These are phyloP conservation scores for Timandra comae DNA, from an alignment of 2,888 invertebrate genomes.

Conservation along the genomic window DNA sequence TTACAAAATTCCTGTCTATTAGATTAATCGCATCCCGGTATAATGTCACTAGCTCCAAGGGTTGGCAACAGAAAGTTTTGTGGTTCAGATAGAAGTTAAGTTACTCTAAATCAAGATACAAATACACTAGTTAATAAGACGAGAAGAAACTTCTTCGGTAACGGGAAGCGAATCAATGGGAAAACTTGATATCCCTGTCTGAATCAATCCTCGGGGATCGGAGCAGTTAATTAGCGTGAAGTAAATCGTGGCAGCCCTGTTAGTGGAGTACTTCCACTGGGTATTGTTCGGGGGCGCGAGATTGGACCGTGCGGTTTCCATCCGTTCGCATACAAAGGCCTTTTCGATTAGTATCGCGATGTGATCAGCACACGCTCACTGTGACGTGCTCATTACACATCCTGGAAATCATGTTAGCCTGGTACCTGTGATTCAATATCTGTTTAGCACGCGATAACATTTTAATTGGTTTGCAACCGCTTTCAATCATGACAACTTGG, in stretches of 20 bases:
- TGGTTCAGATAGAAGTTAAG: slow-evolving; percentile 1
- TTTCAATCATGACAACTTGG: too few species aligned
- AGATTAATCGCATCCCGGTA: slow-evolving; percentile 24
- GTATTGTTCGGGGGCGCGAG: slow-evolving; percentile 47
- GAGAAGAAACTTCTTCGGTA: slow-evolving; percentile 19
- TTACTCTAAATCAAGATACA: slow-evolving; percentile 7
- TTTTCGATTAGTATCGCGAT: slow-evolving; percentile 55
- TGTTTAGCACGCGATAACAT: slow-evolving; percentile 20
- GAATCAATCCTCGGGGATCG: slow-evolving; percentile 7
- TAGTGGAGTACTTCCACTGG: slow-evolving; percentile 22
- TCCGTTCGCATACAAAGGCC: slow-evolving; percentile 54
- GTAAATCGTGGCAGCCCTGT: slow-evolving; percentile 3
- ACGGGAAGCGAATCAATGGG: slow-evolving; percentile 26
- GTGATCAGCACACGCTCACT: slow-evolving; percentile 37
- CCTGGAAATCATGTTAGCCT: slow-evolving; percentile 26
- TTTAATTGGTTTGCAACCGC: slow-evolving; percentile 6
- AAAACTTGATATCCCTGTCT: slow-evolving; percentile 20
- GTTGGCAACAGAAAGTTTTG: slow-evolving; percentile 15
- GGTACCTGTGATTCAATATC: slow-evolving; percentile 23
- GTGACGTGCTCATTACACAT: slow-evolving; percentile 32
- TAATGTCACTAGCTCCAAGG: slow-evolving; percentile 25
- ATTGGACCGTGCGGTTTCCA: slow-evolving; percentile 57
- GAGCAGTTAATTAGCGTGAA: slow-evolving; percentile 15
- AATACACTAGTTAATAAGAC: slow-evolving; percentile 5
- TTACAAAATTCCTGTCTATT: slow-evolving; percentile 22